These are phyloP conservation scores for Pseudomyrmex concolor DNA, from an alignment of 1,140 invertebrate genomes.

Conservation along the genomic window DNA sequence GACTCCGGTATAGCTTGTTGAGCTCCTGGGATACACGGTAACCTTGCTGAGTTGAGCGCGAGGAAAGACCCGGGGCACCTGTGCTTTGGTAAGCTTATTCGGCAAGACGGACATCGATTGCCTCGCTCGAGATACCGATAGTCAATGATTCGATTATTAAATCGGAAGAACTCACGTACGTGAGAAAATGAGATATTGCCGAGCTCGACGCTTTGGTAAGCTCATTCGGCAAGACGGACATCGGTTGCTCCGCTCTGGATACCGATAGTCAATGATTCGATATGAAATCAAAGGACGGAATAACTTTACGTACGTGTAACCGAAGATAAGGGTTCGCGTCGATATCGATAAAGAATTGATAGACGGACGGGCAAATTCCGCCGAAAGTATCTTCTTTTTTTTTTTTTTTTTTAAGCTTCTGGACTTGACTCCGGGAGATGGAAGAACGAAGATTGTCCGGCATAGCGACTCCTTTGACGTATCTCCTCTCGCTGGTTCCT, in stretches of 20 bases:
- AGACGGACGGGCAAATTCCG: slow-evolving; percentile 5
- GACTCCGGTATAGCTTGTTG: slow-evolving; percentile 54
- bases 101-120: slow-evolving; percentile 38
- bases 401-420: background rate
- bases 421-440: slow-evolving; percentile 18
- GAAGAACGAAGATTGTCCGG: slow-evolving; percentile 36
- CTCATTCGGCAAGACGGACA: too few relatives aligned
- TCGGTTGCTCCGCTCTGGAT: too few relatives aligned
- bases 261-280: too few relatives aligned
- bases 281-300: too few relatives aligned
- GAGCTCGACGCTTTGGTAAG: too few relatives aligned
- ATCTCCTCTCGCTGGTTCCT: slow-evolving; percentile 35
- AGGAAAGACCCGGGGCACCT: slow-evolving; percentile 6
- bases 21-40: slow-evolving; percentile 62
- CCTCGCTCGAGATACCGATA: background rate
- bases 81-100: slow-evolving; percentile 49
- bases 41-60: slow-evolving; percentile 22
- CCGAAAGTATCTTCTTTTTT: slow-evolving; percentile 25
- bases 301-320: background rate
- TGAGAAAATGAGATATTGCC: too few relatives aligned
- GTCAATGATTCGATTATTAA: background rate
- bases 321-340: background rate
- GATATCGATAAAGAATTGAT: slow-evolving; percentile 13
- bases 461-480: slow-evolving; percentile 65
- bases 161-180: too few relatives aligned